Evolutionary conservation across 2,797 vertebrate genomes (phyloP), one percentile per base, ranked within the genome.

Genomic region (Diplodus sargus): DNA sequence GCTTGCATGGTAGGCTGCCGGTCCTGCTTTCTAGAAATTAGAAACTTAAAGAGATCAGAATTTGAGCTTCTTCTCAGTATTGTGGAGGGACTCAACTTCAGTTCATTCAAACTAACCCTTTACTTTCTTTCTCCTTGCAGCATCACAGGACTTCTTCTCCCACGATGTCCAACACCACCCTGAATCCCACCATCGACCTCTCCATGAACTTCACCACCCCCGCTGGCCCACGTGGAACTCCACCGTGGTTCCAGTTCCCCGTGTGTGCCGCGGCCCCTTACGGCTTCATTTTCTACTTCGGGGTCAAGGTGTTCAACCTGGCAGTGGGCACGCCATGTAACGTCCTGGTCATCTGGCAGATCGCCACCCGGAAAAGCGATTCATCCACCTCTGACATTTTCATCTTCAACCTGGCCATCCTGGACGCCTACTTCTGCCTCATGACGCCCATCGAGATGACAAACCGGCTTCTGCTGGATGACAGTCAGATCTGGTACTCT

Each of bases 381-480:
- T 25, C 86, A 0, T 92, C 90, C 45, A 95, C 95, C 0, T 95
- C 92, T 0, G 93, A 95, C 81, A 76, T 93, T 67, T 96, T 95
- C 78, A 92, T 95, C 82, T 87, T 95, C 42, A 95, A 91, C 83
- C 87, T 96, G 66, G 94, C 95, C 0, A 2, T 94, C 13, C 59
- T 95, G 65, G 95, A 96, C 0, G 84, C 88, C 5, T 94, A 80
- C 79, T 96, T 95, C 78, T 93, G 95, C 85, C 81, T 96, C n/a
- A 95, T 92, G 93, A 92, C 91, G 0, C 93, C 93, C 0, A 56
- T 94, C 1, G 94, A 94, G 0, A 65, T 95, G 81, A 56, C 84
- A 2, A 96, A 95, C 86, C 75, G 92, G 4, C 69, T 96, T 23
- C 70, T 93, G 49, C 77, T 95, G 54, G 76, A 82, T 0, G 8